These are phyloP conservation scores for Scleropages formosus DNA, from an alignment of 2,797 vertebrate species.

Conservation along the genomic window DNA sequence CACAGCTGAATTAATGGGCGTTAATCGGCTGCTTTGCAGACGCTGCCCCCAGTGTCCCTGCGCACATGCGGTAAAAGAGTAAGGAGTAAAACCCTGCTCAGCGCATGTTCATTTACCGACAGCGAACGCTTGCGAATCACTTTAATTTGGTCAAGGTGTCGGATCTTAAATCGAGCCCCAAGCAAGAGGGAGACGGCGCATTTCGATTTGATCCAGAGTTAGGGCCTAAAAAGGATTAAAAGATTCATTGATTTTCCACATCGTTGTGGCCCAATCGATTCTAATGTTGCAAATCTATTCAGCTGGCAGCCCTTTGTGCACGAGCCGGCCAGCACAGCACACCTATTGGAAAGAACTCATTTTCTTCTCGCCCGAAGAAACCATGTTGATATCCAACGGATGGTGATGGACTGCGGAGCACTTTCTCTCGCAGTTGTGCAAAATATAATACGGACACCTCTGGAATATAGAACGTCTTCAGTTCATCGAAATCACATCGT, in stretches of 20 bases:
- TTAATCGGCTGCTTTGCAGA: conserved; percentile 67
- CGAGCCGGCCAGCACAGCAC: conserved; percentile 39
- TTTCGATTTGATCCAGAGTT: conserved; percentile 58
- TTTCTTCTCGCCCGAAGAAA: conserved; percentile 9
- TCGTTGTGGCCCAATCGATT: conserved; percentile 56
- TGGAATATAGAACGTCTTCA: too few species aligned
- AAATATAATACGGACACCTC: too few species aligned
- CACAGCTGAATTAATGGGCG: conserved; percentile 55
- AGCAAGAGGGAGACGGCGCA: conserved; percentile 46
- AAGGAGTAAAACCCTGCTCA: conserved; percentile 39
- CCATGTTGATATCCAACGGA: conserved; percentile 26
- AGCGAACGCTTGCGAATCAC: conserved; percentile 58
- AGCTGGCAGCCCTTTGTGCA: conserved; percentile 43
- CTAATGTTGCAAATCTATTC: conserved; percentile 54
- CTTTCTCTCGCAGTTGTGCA: conserved; percentile 28
- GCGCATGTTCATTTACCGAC: conserved; percentile 54
- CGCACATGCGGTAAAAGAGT: neutral
- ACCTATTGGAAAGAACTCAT: conserved; percentile 14
- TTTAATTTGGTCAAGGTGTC: conserved; percentile 51
- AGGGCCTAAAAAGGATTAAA: conserved; percentile 61
- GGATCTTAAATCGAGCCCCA: conserved; percentile 55
- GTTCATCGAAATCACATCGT: conserved; percentile 3
- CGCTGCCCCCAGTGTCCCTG: conserved; percentile 54
- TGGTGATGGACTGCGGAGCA: conserved; percentile 24
- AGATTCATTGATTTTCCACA: conserved; percentile 55